These are phyloP conservation scores for Chiloscyllium plagiosum DNA, from an alignment of 2,113 vertebrate genomes.

Conservation along the genomic window DNA sequence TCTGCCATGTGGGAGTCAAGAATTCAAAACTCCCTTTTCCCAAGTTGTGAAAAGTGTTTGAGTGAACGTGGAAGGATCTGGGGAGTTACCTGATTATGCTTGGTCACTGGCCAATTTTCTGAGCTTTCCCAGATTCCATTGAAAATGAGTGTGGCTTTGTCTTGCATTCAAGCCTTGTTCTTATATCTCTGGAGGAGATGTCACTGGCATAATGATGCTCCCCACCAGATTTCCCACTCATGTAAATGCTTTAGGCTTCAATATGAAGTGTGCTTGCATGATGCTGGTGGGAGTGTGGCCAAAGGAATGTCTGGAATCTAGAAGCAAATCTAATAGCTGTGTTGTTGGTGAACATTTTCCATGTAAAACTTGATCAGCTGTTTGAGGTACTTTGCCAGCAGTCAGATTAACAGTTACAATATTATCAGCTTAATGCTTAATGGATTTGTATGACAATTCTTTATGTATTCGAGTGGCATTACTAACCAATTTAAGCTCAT, in stretches of 20 bases:
- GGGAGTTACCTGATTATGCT: not conserved
- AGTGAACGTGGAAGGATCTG: not conserved
- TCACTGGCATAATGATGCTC: not conserved
- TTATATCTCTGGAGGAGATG: not conserved
- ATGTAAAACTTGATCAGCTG: not conserved
- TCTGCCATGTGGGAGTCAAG: not conserved
- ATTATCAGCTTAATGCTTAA: no score
- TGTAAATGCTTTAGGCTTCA: not conserved
- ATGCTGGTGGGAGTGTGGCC: not conserved
- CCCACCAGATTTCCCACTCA: no score
- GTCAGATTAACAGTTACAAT: no score
- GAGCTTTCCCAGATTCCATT: not conserved
- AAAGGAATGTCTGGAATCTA: not conserved
- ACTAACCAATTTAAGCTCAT: no score
- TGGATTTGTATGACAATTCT: no score
- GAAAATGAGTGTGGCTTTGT: not conserved
- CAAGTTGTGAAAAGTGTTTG: not conserved
- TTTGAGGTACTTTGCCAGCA: not conserved
- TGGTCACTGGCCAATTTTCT: not conserved
- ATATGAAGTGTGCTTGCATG: not conserved
- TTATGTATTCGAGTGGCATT: no score
- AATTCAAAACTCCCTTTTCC: not conserved
- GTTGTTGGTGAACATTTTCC: not conserved
- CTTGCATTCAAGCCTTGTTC: not conserved
- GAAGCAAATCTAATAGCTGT: not conserved